Evolutionary conservation across 1,140 invertebrate genomes (phyloP).

Genomic region (Eciton burchellii): DNA sequence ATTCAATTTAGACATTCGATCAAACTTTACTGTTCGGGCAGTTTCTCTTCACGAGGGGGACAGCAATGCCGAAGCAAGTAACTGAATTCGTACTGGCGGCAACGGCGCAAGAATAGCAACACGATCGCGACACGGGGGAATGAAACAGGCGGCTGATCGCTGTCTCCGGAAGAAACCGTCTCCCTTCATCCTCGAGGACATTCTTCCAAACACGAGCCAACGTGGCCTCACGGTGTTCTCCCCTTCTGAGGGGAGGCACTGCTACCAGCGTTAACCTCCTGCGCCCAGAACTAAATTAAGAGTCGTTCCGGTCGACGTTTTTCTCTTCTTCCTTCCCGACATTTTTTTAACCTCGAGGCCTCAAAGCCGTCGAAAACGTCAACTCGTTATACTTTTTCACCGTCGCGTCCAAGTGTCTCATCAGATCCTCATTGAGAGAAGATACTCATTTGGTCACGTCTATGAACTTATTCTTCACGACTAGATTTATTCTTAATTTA

Average conservation of each 20-base stretch:
- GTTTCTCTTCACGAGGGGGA: not conserved
- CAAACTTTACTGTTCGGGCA: slow-evolving; percentile 1
- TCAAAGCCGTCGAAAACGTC: slow-evolving; percentile 23
- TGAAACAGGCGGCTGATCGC: slow-evolving; percentile 73
- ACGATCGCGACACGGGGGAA: slow-evolving; percentile 32
- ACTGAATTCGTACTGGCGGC: slow-evolving; percentile 33
- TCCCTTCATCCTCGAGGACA: slow-evolving; percentile 72
- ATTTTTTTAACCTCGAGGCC: not conserved
- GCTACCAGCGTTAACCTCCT: slow-evolving; percentile 71
- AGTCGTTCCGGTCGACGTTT: slow-evolving; percentile 73
- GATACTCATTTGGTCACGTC: not conserved
- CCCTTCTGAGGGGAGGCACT: slow-evolving; percentile 61
- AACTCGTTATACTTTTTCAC: slow-evolving; percentile 37
- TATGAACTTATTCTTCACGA: no score
- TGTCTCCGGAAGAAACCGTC: slow-evolving; percentile 78
- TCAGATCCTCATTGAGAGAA: not conserved
- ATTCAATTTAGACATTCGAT: not conserved
- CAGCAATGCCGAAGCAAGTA: slow-evolving; percentile 43
- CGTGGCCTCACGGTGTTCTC: slow-evolving; percentile 67
- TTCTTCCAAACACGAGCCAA: slow-evolving; percentile 75
- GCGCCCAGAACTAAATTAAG: slow-evolving; percentile 77
- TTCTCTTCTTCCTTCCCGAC: slow-evolving; percentile 7
- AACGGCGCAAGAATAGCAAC: slow-evolving; percentile 39
- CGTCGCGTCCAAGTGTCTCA: slow-evolving; percentile 22
- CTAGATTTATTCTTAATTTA: not conserved